phyloP scores from a whole-genome alignment of 2,113 vertebrate species.

The Sporophila hypoxantha region DNA sequence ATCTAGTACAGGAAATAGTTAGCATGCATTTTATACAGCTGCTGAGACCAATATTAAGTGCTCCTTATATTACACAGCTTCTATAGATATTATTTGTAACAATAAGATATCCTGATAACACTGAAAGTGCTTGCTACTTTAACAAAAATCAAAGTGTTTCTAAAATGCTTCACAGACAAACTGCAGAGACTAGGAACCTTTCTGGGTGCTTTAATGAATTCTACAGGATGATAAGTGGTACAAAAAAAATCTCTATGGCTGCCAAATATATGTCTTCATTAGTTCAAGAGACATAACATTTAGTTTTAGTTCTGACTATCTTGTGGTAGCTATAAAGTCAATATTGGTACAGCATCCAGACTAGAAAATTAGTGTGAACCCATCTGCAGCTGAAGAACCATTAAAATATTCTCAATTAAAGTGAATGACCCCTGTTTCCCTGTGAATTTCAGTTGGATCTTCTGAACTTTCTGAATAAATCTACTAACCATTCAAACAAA shows the following conservation, averaged over 20 bases:
- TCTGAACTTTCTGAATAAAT: neutral
- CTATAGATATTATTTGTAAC: neutral
- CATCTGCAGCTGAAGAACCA: neutral
- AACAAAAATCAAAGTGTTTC: neutral
- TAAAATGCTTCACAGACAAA: neutral
- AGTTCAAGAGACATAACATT: neutral
- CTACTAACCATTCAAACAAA: neutral
- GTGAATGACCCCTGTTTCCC: neutral
- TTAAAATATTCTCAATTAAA: constrained; percentile 17
- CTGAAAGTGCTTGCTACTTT: neutral
- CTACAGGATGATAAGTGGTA: neutral
- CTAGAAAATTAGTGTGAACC: neutral
- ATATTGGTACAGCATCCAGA: neutral
- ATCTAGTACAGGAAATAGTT: neutral
- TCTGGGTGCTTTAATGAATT: neutral
- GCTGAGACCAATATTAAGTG: neutral
- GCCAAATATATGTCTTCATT: neutral
- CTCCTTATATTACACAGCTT: neutral
- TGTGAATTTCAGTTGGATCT: neutral
- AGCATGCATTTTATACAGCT: neutral
- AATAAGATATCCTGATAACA: neutral
- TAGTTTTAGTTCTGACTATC: neutral
- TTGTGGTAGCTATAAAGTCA: neutral
- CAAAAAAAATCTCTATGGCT: neutral
- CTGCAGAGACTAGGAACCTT: neutral